Percentiles rank a stretch among this genome's conserved stretches.
phyloP scores from a whole-genome alignment of 2,888 invertebrate species.

The Monoplex corrugatus region DNA sequence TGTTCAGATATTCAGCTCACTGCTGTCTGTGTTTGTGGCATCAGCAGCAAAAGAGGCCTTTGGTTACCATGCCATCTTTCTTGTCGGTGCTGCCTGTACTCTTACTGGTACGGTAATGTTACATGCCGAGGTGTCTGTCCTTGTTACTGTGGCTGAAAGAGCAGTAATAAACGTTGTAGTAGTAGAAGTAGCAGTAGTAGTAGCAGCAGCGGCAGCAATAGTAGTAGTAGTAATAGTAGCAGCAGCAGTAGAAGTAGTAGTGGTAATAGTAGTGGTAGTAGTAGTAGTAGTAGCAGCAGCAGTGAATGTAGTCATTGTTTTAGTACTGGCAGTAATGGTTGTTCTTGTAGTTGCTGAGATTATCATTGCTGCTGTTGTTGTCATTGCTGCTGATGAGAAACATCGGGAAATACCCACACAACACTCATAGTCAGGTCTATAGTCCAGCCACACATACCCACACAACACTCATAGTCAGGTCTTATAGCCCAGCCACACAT shows the following conservation, averaged over 20 bases:
- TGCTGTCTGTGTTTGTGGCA: constrained; percentile 24
- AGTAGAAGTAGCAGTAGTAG: constrained; percentile 1
- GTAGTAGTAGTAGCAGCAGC: neutral
- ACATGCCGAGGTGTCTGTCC: neutral
- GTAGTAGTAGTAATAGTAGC: constrained; percentile 2
- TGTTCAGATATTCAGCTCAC: constrained; percentile 8
- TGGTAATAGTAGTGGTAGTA: neutral
- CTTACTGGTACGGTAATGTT: neutral
- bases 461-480: no score
- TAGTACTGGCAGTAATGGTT: neutral
- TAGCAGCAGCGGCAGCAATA: neutral
- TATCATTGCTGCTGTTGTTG: neutral
- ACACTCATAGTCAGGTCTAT: no score
- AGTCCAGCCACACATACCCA: no score
- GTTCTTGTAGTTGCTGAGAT: neutral
- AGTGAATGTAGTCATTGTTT: neutral
- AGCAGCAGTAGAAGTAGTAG: neutral
- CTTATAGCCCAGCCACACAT: no score
- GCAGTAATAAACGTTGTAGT: no score
- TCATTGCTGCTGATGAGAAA: no score
- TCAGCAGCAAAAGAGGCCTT: constrained; percentile 35
- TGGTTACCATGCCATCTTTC: constrained; percentile 10
- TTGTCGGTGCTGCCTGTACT: constrained; percentile 17
- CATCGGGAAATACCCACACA: no score
- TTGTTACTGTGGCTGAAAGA: neutral